Percentiles rank a stretch among this genome's conserved stretches.
Evolutionary conservation across 2,113 vertebrate species (phyloP).

Genomic region (Gopherus flavomarginatus): DNA sequence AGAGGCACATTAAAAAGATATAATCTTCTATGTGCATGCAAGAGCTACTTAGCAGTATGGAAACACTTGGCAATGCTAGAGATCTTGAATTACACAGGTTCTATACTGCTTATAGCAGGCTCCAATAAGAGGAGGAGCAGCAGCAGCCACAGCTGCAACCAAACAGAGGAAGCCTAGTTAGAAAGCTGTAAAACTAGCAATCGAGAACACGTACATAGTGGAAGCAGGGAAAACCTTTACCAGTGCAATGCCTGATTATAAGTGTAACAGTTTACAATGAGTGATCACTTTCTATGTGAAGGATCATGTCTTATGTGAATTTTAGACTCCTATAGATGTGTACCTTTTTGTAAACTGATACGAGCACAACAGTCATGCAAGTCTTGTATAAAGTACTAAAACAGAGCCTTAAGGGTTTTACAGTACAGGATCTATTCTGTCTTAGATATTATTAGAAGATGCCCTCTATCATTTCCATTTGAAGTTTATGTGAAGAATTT

Average conservation of each 20-base stretch:
- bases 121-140: neutral
- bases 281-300: neutral
- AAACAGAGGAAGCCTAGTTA: neutral
- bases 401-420: neutral
- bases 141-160: neutral
- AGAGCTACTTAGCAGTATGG: neutral
- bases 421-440: neutral
- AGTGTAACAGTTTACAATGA: constrained; percentile 40
- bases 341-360: constrained; percentile 55
- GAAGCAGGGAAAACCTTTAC: neutral
- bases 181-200: neutral
- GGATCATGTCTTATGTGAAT: neutral
- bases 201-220: constrained; percentile 10
- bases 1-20: neutral
- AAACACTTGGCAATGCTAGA: neutral
- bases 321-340: constrained; percentile 56
- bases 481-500: neutral
- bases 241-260: constrained; percentile 11
- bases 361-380: neutral
- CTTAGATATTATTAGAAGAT: neutral
- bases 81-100: neutral
- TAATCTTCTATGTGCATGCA: neutral
- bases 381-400: neutral
- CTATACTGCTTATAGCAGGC: neutral
- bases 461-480: neutral